Base-by-base conservation (phyloP, 2,888 invertebrate species). In the Chaitophorus viminalis region DNA sequence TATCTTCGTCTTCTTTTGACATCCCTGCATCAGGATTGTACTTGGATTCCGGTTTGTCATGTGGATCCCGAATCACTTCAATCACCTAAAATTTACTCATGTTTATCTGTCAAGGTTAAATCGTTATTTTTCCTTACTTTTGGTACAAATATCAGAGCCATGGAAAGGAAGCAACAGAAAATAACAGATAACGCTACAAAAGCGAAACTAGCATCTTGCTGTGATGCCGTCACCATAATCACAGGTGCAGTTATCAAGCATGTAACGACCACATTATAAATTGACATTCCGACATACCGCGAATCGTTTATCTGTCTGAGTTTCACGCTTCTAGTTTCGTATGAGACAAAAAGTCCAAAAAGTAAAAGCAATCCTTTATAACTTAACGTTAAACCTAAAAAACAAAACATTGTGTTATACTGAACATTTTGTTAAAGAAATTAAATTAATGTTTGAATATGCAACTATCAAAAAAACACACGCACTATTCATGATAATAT, bases 201-300 rank as follows among this genome's bases (percentile, higher is more conserved):
- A 65, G 97, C 97, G 92, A 98, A 99, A 90, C 97, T 97, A 78
- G 99, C 99, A 92, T 99, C 98, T 92, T 99, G 98, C 91, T 99
- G 99, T 90, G 97, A 97, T 89, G 97, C 96, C 90, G 99, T 99
- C 90, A 99, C 98, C 93, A 99, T 94, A 75, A 98, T 97, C 88
- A 99, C 99, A 0, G 99, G 99, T 33, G 98, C 99, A 17, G 99
- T 99, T 92, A 99, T 99, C 90, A 99, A 93, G 92, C 99, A 99
- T 85, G 99, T 93, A 72, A 99, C 98, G 89, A 99, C 99, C 90
- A 99, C 99, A 92, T 99, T 99, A 93, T 99, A 99, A 91, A 99
- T 99, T 91, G 98, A 97, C 97, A 99, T 98, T 90, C 98, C 99
- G 46, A 99, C 99, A 92, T 98, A 98, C 91, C 99, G 94, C 0